Base-by-base conservation (phyloP, 92 coral and sea anemone species). In the Porites evermanni region DNA sequence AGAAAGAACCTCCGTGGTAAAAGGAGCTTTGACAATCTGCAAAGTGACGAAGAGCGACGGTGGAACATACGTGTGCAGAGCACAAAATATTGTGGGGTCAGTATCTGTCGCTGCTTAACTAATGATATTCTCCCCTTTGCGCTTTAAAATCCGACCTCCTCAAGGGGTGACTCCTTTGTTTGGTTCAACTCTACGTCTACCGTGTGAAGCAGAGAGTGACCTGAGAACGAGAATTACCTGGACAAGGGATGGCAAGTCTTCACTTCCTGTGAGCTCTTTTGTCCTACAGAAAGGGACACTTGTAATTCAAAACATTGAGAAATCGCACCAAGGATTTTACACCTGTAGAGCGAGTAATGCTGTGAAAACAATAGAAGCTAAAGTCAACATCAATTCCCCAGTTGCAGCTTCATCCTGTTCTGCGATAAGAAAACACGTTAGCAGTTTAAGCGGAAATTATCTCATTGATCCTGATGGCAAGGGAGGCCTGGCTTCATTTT, bases 381-480 rank as follows among this genome's bases (percentile, higher is more conserved):
- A 61, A 77, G 82, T 82, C 54, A 73, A 79, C 51, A 60, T 87
- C 29, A 47, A 60, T 64, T n/a, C 75, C 20, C 70, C 19, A 38
- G 58, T 16, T 24, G 16, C 52, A 10, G 63, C 38, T n/a, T 32
- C 83, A 9, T 88, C 87, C 77, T 80, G 91, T 68, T 71, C 61
- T 24, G 82, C 47, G 14, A 82, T 64, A 44, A 81, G 52, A n/a
- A n/a, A 19, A 14, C 12, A 12, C 38, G 51, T 64, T 56, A 58
- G 24, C 19, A 67, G 29, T 24, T 53, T 16, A 18, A 81, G 82
- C 70, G 91, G 83, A 73, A 88, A 69, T 54, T 82, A 88, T 58
- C 84, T 75, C 73, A 88, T 88, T 26, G 91, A 82, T 68, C 84
- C 91, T 4, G 91, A 88, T 77, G 91, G 91, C 16, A 16, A 29